Conservation (phyloP, 2,888 invertebrate genomes). For the Rhamnusium bicolor region DNA sequence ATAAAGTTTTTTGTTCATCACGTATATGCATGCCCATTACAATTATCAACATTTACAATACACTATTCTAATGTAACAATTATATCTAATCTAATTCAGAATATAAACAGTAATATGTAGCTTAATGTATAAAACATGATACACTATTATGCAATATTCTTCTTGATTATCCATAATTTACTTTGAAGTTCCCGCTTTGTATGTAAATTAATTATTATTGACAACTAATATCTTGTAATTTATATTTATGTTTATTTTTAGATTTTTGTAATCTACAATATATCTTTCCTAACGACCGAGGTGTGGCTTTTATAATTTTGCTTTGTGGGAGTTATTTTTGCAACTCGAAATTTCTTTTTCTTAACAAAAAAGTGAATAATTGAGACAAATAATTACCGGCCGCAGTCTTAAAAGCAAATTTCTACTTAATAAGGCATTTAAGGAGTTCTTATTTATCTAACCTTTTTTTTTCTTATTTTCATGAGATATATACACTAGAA, state of each 20-base stretch:
- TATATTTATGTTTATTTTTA: neutral
- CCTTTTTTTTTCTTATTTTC: too few relatives aligned
- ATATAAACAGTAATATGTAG: neutral
- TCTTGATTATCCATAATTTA: neutral
- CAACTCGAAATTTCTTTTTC: neutral
- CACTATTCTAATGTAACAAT: too few relatives aligned
- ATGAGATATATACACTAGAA: too few relatives aligned
- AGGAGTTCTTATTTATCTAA: too few relatives aligned
- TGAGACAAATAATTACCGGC: too few relatives aligned
- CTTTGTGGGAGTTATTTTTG: neutral
- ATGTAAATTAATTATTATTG: slow-evolving; percentile 2
- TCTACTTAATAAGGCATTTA: too few relatives aligned
- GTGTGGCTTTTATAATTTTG: neutral
- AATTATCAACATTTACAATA: too few relatives aligned
- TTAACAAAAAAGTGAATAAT: neutral
- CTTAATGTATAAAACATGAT: neutral
- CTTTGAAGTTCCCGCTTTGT: slow-evolving; percentile 7
- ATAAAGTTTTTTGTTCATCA: too few relatives aligned
- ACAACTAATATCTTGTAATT: neutral
- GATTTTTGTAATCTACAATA: neutral
- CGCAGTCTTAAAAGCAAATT: too few relatives aligned
- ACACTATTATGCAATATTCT: neutral
- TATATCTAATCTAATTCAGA: neutral
- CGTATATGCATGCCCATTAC: too few relatives aligned
- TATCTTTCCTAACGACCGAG: neutral